phyloP scores from a whole-genome alignment of 1,140 invertebrate genomes.

The Trichonephila inaurata region DNA sequence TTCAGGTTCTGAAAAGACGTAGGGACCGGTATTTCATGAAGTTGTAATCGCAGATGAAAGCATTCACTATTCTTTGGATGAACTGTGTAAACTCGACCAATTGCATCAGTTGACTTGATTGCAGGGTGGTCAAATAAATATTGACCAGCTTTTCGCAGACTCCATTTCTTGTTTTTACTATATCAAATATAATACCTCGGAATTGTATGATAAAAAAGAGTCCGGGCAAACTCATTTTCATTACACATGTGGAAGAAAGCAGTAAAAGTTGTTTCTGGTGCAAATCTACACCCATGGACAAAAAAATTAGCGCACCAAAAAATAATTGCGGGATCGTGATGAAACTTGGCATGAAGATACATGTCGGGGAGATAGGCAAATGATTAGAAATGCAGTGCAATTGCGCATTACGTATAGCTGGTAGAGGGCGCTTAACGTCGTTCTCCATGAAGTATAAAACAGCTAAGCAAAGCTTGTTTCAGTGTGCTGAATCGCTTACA shows the following conservation, averaged over 20 bases:
- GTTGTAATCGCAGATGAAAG: constrained; percentile 80
- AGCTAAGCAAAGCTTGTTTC: too few relatives aligned
- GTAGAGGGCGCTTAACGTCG: too few relatives aligned
- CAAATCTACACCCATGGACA: too few relatives aligned
- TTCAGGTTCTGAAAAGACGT: constrained; percentile 80
- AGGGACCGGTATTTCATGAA: constrained; percentile 81
- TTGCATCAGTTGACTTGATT: not conserved
- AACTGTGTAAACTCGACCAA: constrained; percentile 28
- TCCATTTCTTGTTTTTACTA: constrained; percentile 57
- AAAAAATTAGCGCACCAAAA: too few relatives aligned
- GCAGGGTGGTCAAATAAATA: not conserved
- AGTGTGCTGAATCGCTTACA: too few relatives aligned
- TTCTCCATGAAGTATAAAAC: too few relatives aligned
- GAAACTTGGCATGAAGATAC: too few relatives aligned
- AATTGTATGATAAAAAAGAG: constrained; percentile 78
- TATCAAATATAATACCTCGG: constrained; percentile 80
- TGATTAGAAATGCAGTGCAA: too few relatives aligned
- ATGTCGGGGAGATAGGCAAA: too few relatives aligned
- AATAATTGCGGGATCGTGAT: too few relatives aligned
- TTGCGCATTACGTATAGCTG: too few relatives aligned
- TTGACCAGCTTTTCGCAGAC: not conserved
- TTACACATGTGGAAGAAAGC: constrained; percentile 81
- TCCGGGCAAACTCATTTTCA: constrained; percentile 78
- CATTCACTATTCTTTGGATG: not conserved
- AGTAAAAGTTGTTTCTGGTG: constrained; percentile 79